Percentiles rank a stretch among this genome's conserved stretches.
phyloP scores from a whole-genome alignment of 2,113 vertebrate genomes.

The Rhynchopsitta pachyrhyncha region DNA sequence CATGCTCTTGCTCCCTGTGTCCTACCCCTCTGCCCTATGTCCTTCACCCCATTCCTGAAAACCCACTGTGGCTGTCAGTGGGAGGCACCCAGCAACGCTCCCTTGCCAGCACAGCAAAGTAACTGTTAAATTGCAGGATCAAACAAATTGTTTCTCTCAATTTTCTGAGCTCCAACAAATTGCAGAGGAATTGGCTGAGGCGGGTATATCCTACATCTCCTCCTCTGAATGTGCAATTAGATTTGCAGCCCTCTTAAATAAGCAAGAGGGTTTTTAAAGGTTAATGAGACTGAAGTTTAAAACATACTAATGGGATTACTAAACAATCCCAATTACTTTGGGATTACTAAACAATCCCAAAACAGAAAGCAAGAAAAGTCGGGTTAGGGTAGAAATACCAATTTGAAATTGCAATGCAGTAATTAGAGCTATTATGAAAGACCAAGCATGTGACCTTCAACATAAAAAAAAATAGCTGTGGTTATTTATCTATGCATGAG shows the following conservation, averaged over 20 bases:
- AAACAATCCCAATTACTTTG: neutral
- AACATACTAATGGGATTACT: neutral
- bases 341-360: neutral
- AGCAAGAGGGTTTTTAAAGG: neutral
- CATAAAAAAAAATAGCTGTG: neutral
- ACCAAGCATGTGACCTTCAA: neutral
- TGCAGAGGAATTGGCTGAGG: neutral
- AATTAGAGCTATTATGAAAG: neutral
- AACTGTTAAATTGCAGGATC: neutral
- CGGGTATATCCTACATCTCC: neutral
- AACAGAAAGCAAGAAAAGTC: neutral
- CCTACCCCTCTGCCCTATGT: neutral
- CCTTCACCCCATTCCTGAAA: neutral
- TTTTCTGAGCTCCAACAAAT: neutral
- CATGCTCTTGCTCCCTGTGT: neutral
- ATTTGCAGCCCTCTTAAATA: neutral
- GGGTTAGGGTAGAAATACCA: neutral
- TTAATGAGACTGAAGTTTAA: neutral
- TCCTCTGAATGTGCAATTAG: neutral
- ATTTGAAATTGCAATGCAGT: neutral
- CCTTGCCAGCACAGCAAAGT: neutral
- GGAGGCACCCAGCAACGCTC: neutral
- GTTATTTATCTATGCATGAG: neutral
- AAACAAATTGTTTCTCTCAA: neutral
- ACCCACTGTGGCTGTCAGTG: neutral